phyloP scores from a whole-genome alignment of 2,888 invertebrate species.

The Drosophila tanythrix region DNA sequence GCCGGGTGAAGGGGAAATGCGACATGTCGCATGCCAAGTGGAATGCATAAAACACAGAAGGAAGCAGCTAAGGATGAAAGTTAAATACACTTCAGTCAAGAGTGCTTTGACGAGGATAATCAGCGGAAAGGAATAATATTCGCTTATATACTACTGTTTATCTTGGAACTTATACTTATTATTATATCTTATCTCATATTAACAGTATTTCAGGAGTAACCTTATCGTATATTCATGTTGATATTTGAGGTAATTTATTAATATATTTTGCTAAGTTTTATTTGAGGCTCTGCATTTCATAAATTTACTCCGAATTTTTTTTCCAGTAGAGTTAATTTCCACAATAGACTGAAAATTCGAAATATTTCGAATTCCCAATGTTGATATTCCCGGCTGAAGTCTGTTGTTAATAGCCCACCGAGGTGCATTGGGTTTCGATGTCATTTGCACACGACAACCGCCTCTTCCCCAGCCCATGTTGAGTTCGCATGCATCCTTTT shows the following conservation, averaged over 20 bases:
- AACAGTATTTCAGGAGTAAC: not conserved
- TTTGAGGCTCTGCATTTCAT: not conserved
- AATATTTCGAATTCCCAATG: conserved; percentile 5
- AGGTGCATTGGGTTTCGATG: conserved; percentile 52
- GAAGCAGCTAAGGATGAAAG: conserved; percentile 2
- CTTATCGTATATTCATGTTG: not conserved
- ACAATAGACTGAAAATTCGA: not conserved
- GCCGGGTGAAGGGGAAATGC: conserved; percentile 1
- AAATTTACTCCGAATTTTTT: not conserved
- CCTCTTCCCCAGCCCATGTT: too few relatives aligned
- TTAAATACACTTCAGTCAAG: conserved; percentile 14
- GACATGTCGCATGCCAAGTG: conserved; percentile 28
- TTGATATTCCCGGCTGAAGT: conserved; percentile 25
- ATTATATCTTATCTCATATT: not conserved
- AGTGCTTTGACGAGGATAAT: not conserved
- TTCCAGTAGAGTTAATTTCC: not conserved
- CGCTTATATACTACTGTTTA: not conserved
- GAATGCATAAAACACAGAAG: conserved; percentile 21
- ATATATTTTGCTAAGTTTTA: not conserved
- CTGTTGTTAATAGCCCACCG: conserved; percentile 28
- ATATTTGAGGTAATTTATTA: not conserved
- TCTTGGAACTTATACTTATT: not conserved
- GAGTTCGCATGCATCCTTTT: conserved; percentile 23
- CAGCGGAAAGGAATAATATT: not conserved
- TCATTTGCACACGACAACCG: conserved; percentile 46